Conservation (phyloP, 2,888 invertebrate species). For the Chloroclysta siterata region DNA sequence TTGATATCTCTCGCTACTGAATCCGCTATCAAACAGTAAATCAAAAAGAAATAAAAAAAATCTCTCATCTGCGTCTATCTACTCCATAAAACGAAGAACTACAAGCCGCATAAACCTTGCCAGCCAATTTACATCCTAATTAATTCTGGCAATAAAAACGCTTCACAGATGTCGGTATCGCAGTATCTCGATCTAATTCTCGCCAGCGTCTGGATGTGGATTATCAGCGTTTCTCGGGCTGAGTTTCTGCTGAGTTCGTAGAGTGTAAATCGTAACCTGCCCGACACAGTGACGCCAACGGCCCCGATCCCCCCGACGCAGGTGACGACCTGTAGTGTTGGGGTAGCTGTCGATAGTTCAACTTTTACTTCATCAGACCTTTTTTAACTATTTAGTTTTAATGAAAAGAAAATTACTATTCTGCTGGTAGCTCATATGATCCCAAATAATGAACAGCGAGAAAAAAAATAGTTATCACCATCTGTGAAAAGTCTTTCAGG, state of each 20-base stretch:
- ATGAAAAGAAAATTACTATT: too few relatives aligned
- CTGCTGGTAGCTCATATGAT: too few relatives aligned
- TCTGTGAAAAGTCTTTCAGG: too few relatives aligned
- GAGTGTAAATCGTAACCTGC: constrained; percentile 85
- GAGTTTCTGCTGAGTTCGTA: constrained; percentile 82
- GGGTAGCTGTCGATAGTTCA: constrained; percentile 29
- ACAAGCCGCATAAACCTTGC: constrained; percentile 34
- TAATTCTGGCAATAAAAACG: constrained; percentile 69
- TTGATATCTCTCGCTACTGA: constrained; percentile 5
- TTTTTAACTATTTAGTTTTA: background rate
- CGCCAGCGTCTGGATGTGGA: constrained; percentile 77
- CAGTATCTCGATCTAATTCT: constrained; percentile 80
- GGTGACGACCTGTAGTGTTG: constrained; percentile 76
- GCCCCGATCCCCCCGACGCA: constrained; percentile 66
- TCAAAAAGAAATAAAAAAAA: constrained; percentile 29
- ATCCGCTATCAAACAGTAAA: constrained; percentile 20
- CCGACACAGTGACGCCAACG: constrained; percentile 80
- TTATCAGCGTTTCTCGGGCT: constrained; percentile 81
- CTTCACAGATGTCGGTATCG: constrained; percentile 58
- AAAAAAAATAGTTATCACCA: too few relatives aligned
- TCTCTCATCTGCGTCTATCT: constrained; percentile 28
- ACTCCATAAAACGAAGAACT: constrained; percentile 29
- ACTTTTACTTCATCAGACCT: background rate
- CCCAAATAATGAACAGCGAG: too few relatives aligned
- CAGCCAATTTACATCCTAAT: constrained; percentile 60